A percentile compares a stretch with the other conserved stretches of the same genome.
These are phyloP conservation scores for Scytalopus superciliaris DNA, from an alignment of 2,113 vertebrate species.

Conservation along the genomic window DNA sequence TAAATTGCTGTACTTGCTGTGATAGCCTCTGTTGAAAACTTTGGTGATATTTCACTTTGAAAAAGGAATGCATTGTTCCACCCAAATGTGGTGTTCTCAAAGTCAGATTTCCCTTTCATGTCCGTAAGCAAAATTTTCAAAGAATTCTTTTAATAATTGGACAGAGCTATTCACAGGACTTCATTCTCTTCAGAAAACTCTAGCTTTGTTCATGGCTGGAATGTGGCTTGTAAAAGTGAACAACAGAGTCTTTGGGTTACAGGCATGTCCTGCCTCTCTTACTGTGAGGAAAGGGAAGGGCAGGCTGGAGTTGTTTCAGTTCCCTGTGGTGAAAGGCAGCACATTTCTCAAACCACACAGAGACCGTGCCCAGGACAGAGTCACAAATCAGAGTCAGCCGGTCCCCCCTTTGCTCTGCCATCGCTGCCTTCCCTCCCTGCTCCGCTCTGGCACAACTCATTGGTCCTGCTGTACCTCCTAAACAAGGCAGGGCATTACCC, in stretches of 20 bases:
- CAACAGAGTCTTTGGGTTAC: neutral
- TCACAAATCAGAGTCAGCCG: neutral
- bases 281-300: neutral
- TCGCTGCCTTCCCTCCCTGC: neutral
- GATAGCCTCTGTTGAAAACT: conserved; percentile 30
- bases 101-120: conserved; percentile 37
- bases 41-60: conserved; percentile 42
- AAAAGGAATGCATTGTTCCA: conserved; percentile 21
- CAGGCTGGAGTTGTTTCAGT: neutral
- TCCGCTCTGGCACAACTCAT: neutral
- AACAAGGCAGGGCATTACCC: neutral
- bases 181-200: neutral
- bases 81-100: neutral
- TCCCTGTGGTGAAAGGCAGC: neutral
- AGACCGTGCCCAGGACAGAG: too few relatives aligned
- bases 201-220: neutral
- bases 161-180: neutral
- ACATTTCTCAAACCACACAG: neutral
- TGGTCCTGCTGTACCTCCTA: neutral
- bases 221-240: neutral
- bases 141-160: neutral
- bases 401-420: neutral
- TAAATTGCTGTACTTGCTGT: conserved; percentile 14
- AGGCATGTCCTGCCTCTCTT: neutral
- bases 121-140: conserved; percentile 26